These are phyloP conservation scores for Bombyx huttoni DNA, from an alignment of 2,888 invertebrate species.

Conservation along the genomic window DNA sequence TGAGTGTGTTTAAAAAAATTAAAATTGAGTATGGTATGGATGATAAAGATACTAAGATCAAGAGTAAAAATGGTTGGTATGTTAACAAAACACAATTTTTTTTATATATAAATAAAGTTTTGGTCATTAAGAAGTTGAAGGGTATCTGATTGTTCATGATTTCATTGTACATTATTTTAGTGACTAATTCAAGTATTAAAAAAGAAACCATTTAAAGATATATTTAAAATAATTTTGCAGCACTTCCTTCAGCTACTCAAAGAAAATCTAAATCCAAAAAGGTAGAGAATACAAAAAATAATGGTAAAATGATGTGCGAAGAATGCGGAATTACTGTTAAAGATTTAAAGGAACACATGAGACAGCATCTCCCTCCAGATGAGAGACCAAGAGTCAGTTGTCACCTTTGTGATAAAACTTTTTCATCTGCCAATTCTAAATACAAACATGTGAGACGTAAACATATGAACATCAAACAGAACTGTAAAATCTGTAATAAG, in stretches of 20 bases:
- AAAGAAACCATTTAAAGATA: no score
- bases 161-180: no score
- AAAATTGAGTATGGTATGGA: constrained; percentile 28
- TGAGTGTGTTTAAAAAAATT: constrained; percentile 35
- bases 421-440: constrained; percentile 26
- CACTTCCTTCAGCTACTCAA: background rate
- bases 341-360: constrained; percentile 34
- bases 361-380: constrained; percentile 23
- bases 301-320: constrained; percentile 33
- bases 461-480: constrained; percentile 42
- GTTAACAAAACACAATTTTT: background rate
- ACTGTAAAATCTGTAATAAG: constrained; percentile 50
- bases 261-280: constrained; percentile 4
- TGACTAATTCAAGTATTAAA: no score
- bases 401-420: constrained; percentile 37
- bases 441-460: constrained; percentile 38
- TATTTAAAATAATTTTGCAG: background rate
- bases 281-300: constrained; percentile 5
- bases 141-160: no score
- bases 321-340: constrained; percentile 46
- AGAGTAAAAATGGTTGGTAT: constrained; percentile 19
- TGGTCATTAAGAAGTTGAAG: no score
- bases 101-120: no score
- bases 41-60: constrained; percentile 19
- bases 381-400: constrained; percentile 28